Evolutionary conservation across 2,888 invertebrate genomes (phyloP), one percentile per base, ranked within the genome.

Genomic region (Drosophila mimetica): DNA sequence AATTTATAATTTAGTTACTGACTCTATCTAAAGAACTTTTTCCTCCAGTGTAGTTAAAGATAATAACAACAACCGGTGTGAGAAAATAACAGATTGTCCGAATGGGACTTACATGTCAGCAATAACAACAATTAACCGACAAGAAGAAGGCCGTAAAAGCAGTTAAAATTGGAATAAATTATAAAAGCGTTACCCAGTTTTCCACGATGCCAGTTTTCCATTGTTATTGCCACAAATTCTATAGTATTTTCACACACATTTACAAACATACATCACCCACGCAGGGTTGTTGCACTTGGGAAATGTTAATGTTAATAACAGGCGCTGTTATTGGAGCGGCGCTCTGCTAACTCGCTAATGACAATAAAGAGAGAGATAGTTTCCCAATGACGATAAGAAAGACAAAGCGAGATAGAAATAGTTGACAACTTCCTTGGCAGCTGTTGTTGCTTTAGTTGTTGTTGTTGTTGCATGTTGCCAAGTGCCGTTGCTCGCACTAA

Each of bases 141-240:
- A 25, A 44, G 70, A 52, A 73, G 61, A 58, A 66, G 69, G 81
- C 70, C 73, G 77, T 71, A 69, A 82, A 72, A 37, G 44, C 28
- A 46, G 42, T 76, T 57, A 53, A 34, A 65, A 65, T 44, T 71
- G 61, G 74, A 78, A 83, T 86, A 77, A 75, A 77, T 80, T 77
- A 80, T 86, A 83, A 80, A 78, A 75, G 83, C 74, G 71, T 82
- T 86, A 83, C 84, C 84, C 72, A 84, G 79, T 84, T 86, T 55
- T 71, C 74, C 71, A 58, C 36, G 67, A 59, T 64, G 67, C 60
- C 71, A 73, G 54, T 61, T 61, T 61, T 57, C 58, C 64, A 58
- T 64, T 72, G 63, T 55, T 63, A 53, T 58, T 54, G 50, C 71
- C 48, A 58, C 44, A 18, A 50, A 41, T 71, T 52, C 53, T 53